Percentiles rank a stretch among this genome's conserved stretches.
Conservation (phyloP, 2,113 vertebrate genomes). For the Bufo gargarizans region DNA sequence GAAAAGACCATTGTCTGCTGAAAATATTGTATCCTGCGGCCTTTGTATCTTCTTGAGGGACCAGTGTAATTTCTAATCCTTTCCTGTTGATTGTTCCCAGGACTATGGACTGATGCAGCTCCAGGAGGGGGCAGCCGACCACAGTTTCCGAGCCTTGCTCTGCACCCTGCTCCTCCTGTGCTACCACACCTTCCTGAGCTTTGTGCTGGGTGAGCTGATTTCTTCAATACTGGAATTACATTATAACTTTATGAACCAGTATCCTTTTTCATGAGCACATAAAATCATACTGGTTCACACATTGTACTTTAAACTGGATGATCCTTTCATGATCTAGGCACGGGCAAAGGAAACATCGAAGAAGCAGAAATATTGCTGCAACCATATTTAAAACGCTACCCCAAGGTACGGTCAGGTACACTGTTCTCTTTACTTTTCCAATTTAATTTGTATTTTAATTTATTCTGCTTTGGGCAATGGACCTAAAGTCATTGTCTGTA, state of each 20-base stretch:
- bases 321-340: conserved; percentile 76
- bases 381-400: conserved; percentile 90
- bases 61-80: neutral
- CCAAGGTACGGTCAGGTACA: conserved; percentile 77
- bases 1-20: no score
- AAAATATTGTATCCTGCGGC: no score
- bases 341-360: conserved; percentile 89
- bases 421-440: neutral
- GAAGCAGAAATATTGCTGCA: conserved; percentile 91
- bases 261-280: neutral
- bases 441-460: neutral
- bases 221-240: neutral
- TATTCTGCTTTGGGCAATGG: no score
- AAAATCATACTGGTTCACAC: no score
- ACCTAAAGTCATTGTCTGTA: no score
- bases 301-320: conserved; percentile 37
- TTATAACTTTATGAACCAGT: neutral
- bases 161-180: conserved; percentile 96
- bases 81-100: conserved; percentile 68
- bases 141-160: conserved; percentile 91
- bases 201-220: conserved; percentile 86
- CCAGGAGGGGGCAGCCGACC: conserved; percentile 84
- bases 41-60: no score
- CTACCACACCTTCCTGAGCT: conserved; percentile 98
- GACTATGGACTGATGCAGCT: conserved; percentile 93